Percentiles rank a stretch among this genome's conserved stretches.
phyloP scores from a whole-genome alignment of 2,113 vertebrate genomes.

The Anseranas semipalmata region DNA sequence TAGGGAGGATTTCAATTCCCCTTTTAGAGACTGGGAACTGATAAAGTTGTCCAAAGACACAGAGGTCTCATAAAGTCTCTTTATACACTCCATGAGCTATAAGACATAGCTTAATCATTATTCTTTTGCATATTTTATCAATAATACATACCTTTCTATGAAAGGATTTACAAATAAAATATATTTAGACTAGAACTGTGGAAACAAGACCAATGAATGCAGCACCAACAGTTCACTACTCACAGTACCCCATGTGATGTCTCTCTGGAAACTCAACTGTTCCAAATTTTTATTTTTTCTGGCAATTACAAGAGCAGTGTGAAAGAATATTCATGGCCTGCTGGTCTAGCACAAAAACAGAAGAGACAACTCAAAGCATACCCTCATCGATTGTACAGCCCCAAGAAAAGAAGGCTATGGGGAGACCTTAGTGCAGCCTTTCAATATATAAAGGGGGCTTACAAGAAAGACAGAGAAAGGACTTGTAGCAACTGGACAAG shows the following conservation, averaged over 20 bases:
- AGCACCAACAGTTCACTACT: not conserved
- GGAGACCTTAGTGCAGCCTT: not conserved
- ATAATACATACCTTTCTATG: not conserved
- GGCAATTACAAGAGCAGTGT: not conserved
- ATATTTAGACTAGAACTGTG: not conserved
- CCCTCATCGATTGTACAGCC: not conserved
- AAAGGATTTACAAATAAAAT: not conserved
- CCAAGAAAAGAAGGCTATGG: not conserved
- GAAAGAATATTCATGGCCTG: not conserved
- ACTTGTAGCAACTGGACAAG: not conserved
- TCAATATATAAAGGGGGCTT: no score
- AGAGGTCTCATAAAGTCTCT: not conserved
- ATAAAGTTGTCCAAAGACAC: not conserved
- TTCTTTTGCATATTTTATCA: not conserved
- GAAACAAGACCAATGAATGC: not conserved
- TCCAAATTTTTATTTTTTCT: not conserved
- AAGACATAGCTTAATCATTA: not conserved
- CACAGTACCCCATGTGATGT: accelerated
- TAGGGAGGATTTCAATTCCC: not conserved
- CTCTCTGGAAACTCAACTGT: not conserved
- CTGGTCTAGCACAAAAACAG: not conserved
- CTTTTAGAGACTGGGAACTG: not conserved
- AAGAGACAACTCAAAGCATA: not conserved
- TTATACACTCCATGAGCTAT: not conserved
- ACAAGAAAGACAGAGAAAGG: not conserved